These are phyloP conservation scores for Brenthis daphne DNA, from an alignment of 2,888 invertebrate genomes.

Conservation along the genomic window DNA sequence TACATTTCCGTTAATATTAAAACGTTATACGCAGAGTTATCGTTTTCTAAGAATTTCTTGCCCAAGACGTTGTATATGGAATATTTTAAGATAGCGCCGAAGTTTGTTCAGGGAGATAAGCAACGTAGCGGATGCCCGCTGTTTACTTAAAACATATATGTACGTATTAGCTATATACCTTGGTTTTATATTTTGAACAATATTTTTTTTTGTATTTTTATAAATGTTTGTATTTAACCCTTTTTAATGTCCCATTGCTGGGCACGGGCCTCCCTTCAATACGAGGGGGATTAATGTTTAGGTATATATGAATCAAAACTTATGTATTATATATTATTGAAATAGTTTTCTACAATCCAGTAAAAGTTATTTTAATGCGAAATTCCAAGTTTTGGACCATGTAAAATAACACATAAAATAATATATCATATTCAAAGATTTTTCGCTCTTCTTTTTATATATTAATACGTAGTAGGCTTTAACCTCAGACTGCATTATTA, in stretches of 20 bases:
- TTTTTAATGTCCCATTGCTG: too few species aligned
- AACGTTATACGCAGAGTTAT: slow-evolving; percentile 31
- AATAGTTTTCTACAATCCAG: too few species aligned
- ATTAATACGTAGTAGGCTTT: too few species aligned
- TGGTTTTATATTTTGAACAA: slow-evolving; percentile 19
- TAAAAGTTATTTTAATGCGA: too few species aligned
- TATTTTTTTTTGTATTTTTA: slow-evolving; percentile 7
- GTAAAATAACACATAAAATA: too few species aligned
- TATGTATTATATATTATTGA: too few species aligned
- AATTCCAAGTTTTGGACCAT: too few species aligned
- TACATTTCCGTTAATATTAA: slow-evolving; percentile 27
- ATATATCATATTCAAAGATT: too few species aligned
- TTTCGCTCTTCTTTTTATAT: too few species aligned
- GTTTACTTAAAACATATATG: slow-evolving; percentile 44
- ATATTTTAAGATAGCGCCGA: slow-evolving; percentile 71
- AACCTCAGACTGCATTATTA: too few species aligned
- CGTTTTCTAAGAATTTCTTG: slow-evolving; percentile 63
- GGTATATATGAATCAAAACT: neutral
- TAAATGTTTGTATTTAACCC: neutral
- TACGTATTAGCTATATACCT: slow-evolving; percentile 36
- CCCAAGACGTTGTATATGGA: slow-evolving; percentile 63
- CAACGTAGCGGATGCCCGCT: slow-evolving; percentile 64
- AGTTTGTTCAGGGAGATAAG: slow-evolving; percentile 74
- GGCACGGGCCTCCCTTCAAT: too few species aligned
- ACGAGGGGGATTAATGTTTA: neutral